Evolutionary conservation across 2,113 vertebrate genomes (phyloP).

Genomic region (Emydura subglobosa): DNA sequence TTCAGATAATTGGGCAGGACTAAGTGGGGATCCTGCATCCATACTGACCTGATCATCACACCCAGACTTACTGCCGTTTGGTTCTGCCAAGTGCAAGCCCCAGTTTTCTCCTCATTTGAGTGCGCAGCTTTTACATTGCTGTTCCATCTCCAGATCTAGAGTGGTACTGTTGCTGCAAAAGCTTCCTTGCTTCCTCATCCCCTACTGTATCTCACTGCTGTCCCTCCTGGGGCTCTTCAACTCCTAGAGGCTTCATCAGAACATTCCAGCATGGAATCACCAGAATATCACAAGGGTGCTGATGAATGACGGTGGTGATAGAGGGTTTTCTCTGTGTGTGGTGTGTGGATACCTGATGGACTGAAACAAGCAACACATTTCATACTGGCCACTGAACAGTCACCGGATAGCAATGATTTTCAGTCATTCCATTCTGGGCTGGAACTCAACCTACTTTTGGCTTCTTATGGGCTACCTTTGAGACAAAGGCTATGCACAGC

Average conservation of each 20-base stretch:
- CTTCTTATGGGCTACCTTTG: rapidly evolving
- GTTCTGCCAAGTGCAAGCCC: not conserved
- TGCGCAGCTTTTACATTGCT: not conserved
- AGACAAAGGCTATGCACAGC: not conserved
- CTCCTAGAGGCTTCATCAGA: not conserved
- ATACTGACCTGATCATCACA: not conserved
- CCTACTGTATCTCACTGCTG: not conserved
- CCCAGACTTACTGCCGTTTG: not conserved
- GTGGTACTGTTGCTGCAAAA: not conserved
- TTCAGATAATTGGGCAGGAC: not conserved
- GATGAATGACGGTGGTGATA: rapidly evolving
- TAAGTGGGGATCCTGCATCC: rapidly evolving
- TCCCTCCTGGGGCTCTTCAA: not conserved
- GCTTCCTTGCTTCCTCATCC: not conserved
- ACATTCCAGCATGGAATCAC: not conserved
- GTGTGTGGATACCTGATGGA: not conserved
- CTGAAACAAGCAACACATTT: not conserved
- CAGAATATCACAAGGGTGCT: not conserved
- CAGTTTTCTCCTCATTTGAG: not conserved
- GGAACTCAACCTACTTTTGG: not conserved
- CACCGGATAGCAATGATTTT: not conserved
- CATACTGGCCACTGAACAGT: rapidly evolving
- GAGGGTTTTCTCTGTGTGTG: not conserved
- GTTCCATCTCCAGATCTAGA: not conserved
- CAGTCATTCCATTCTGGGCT: not conserved